Evolutionary conservation across 2,797 vertebrate species (phyloP).

Genomic region (Huso huso): DNA sequence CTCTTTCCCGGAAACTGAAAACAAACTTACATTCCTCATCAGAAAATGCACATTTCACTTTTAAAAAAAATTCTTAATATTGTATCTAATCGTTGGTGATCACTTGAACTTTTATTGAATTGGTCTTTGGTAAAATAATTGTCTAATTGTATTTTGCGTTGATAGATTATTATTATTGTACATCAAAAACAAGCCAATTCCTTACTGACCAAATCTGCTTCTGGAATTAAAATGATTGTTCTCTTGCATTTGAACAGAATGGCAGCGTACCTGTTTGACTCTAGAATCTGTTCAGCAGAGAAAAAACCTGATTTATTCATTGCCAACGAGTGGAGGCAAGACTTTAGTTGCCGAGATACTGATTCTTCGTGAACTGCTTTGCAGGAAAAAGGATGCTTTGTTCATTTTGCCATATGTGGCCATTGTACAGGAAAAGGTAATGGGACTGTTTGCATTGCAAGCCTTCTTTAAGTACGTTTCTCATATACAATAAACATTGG

Average conservation of each 20-base stretch:
- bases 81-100: too few species aligned
- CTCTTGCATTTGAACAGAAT: slow-evolving; percentile 58
- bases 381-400: slow-evolving; percentile 78
- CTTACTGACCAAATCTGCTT: neutral
- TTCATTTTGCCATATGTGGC: slow-evolving; percentile 89
- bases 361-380: slow-evolving; percentile 83
- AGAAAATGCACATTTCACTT: too few species aligned
- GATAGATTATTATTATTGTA: too few species aligned
- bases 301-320: slow-evolving; percentile 89
- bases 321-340: slow-evolving; percentile 93
- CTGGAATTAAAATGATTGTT: neutral
- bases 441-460: too few species aligned
- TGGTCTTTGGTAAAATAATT: too few species aligned
- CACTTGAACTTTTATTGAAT: too few species aligned
- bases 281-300: slow-evolving; percentile 74
- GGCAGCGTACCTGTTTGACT: slow-evolving; percentile 86
- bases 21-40: too few species aligned
- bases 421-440: slow-evolving; percentile 94
- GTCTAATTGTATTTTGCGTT: too few species aligned
- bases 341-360: slow-evolving; percentile 94
- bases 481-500: too few species aligned
- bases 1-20: too few species aligned
- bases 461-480: too few species aligned
- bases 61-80: too few species aligned
- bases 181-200: slow-evolving; percentile 14